Evolutionary conservation across 1,140 invertebrate genomes (phyloP).

Genomic region (Maniola jurtina): DNA sequence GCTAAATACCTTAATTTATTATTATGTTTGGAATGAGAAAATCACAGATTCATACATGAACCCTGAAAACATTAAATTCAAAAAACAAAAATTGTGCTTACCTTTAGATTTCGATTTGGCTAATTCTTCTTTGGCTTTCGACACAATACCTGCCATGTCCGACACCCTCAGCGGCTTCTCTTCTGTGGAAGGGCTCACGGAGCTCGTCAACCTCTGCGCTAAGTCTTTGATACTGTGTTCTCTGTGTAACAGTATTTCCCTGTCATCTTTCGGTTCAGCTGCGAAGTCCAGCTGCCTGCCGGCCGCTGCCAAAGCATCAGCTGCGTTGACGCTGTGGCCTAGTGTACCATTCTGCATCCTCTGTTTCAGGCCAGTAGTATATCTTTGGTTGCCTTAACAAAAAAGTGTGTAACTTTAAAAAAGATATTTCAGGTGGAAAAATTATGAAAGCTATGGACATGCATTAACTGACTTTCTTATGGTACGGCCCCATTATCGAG

Average conservation of each 20-base stretch:
- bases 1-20: no score
- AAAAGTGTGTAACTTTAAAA: constrained; percentile 1
- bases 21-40: no score
- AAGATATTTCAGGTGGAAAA: background rate
- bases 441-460: background rate
- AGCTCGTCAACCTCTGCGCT: constrained; percentile 88
- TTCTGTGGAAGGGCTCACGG: constrained; percentile 73
- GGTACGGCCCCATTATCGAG: no score
- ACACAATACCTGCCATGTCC: constrained; percentile 93
- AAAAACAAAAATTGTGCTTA: constrained; percentile 27
- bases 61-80: background rate
- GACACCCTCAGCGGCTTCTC: constrained; percentile 82
- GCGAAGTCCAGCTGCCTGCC: constrained; percentile 53
- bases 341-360: constrained; percentile 78
- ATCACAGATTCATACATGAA: no score
- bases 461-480: background rate
- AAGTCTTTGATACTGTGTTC: constrained; percentile 92
- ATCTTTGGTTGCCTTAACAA: constrained; percentile 74
- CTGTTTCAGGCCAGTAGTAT: constrained; percentile 80
- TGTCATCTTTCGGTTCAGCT: constrained; percentile 80
- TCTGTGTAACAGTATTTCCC: constrained; percentile 80
- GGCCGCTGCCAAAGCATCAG: constrained; percentile 52
- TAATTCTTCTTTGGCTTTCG: constrained; percentile 94
- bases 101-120: constrained; percentile 88
- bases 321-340: constrained; percentile 59